Evolutionary conservation across 2,888 invertebrate genomes (phyloP).

Genomic region (Nomada fabriciana): DNA sequence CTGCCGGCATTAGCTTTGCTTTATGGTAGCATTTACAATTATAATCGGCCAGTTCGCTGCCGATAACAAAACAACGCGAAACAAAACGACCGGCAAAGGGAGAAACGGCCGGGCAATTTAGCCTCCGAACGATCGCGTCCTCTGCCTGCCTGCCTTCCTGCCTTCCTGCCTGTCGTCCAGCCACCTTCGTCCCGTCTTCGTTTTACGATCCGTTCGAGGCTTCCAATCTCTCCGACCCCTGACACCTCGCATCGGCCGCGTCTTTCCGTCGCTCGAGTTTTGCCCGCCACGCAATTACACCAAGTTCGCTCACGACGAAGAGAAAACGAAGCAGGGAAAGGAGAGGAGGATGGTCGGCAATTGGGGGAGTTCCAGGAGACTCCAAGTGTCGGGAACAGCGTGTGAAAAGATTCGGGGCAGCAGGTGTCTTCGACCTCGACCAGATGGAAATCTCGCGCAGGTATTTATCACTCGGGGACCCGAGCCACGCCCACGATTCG

Average conservation of each 20-base stretch:
- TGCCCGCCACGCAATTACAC: too few species aligned
- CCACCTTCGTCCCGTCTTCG: too few species aligned
- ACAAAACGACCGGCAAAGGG: slow-evolving; percentile 26
- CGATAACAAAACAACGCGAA: slow-evolving; percentile 45
- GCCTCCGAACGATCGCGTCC: too few species aligned
- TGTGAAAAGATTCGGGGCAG: slow-evolving; percentile 71
- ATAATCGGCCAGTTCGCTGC: slow-evolving; percentile 76
- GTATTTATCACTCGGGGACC: slow-evolving; percentile 73
- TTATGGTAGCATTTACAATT: slow-evolving; percentile 83
- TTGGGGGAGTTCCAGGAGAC: slow-evolving; percentile 6
- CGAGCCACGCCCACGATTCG: slow-evolving; percentile 73
- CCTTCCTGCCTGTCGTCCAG: too few species aligned
- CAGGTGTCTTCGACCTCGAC: slow-evolving; percentile 73
- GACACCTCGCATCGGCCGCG: too few species aligned
- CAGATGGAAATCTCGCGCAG: slow-evolving; percentile 74
- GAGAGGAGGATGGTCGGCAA: too few species aligned
- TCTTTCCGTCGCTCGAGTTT: too few species aligned
- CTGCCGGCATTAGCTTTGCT: slow-evolving; percentile 72
- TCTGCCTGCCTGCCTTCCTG: too few species aligned
- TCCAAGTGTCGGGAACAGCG: slow-evolving; percentile 59
- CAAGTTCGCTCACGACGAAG: neutral
- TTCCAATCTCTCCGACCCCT: too few species aligned
- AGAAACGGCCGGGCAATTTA: too few species aligned
- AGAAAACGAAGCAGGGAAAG: too few species aligned
- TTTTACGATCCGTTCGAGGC: too few species aligned